These are phyloP conservation scores for Bubalus kerabau DNA, from an alignment of 2,113 vertebrate species.

Conservation along the genomic window DNA sequence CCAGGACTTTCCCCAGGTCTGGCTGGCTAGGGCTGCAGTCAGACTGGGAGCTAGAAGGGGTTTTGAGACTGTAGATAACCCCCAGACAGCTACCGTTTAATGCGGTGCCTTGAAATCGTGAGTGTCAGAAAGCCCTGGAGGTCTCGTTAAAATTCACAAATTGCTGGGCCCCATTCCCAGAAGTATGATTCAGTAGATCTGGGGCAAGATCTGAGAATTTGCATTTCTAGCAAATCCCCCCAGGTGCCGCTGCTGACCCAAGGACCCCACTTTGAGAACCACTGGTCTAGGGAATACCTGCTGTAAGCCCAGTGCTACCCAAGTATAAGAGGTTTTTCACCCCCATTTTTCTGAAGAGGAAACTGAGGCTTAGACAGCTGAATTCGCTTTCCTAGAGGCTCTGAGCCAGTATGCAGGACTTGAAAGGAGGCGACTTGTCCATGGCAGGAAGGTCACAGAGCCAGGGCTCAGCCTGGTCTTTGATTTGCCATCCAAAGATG, in stretches of 20 bases:
- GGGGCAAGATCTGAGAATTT: background rate
- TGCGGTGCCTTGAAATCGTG: background rate
- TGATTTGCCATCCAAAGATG: background rate
- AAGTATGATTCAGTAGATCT: background rate
- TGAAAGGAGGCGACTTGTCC: background rate
- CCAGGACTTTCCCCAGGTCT: background rate
- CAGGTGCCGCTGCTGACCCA: background rate
- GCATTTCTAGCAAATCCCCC: background rate
- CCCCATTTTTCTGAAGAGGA: background rate
- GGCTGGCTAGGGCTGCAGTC: background rate
- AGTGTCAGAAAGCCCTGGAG: background rate
- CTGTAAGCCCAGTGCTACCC: background rate
- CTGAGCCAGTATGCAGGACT: background rate
- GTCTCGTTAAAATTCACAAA: background rate
- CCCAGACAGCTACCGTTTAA: background rate
- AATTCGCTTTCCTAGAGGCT: background rate
- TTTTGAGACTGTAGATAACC: background rate
- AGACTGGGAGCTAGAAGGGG: background rate
- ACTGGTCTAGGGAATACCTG: background rate
- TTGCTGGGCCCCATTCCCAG: background rate
- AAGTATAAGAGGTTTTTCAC: background rate
- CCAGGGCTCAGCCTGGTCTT: background rate
- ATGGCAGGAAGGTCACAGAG: background rate
- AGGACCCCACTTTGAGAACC: background rate
- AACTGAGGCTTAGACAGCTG: background rate